Conservation (phyloP, 2,113 vertebrate genomes). For the Epinephelus lanceolatus region DNA sequence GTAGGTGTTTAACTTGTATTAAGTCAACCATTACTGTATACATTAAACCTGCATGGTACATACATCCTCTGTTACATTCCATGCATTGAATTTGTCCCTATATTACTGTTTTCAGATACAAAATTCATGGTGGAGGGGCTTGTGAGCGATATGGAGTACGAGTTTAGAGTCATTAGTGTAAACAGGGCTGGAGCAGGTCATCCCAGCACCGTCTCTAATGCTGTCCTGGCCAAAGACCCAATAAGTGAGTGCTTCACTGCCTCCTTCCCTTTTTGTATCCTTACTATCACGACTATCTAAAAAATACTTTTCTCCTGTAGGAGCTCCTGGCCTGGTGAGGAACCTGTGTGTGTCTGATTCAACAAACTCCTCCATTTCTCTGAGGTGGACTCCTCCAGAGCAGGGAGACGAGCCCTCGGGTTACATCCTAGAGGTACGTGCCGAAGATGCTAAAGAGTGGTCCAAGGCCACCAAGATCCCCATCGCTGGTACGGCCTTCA, state of each 20-base stretch:
- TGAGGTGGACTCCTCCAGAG: slow-evolving; percentile 76
- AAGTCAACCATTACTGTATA: neutral
- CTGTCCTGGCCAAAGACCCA: slow-evolving; percentile 77
- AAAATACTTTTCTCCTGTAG: slow-evolving; percentile 38
- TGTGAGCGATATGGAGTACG: slow-evolving; percentile 79
- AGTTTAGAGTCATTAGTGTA: slow-evolving; percentile 78
- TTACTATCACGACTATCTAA: neutral
- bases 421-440: slow-evolving; percentile 77
- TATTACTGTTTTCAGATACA: slow-evolving; percentile 58
- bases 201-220: slow-evolving; percentile 71
- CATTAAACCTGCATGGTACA: neutral
- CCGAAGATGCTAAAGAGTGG: slow-evolving; percentile 77
- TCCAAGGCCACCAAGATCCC: slow-evolving; percentile 79
- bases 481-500: slow-evolving; percentile 74
- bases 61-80: neutral
- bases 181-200: slow-evolving; percentile 73
- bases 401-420: slow-evolving; percentile 70
- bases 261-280: neutral
- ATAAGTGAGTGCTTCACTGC: slow-evolving; percentile 59
- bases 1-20: neutral
- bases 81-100: neutral
- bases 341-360: slow-evolving; percentile 76
- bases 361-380: slow-evolving; percentile 80
- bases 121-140: slow-evolving; percentile 72
- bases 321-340: slow-evolving; percentile 79